A percentile compares a stretch with the other conserved stretches of the same genome.
Evolutionary conservation across 2,113 vertebrate genomes (phyloP).

Genomic region (Shinisaurus crocodilurus): DNA sequence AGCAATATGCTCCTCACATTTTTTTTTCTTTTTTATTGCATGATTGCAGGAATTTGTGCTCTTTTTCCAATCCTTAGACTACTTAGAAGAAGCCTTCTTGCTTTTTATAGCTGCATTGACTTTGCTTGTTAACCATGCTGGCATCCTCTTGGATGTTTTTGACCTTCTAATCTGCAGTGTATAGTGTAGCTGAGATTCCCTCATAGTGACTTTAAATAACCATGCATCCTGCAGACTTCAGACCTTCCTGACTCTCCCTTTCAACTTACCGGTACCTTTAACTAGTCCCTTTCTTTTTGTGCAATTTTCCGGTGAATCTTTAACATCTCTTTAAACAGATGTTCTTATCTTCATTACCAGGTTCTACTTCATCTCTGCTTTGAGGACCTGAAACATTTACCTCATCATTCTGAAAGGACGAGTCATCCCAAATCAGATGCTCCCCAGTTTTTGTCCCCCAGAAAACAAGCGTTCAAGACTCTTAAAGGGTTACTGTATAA

Average conservation of each 20-base stretch:
- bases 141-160: background rate
- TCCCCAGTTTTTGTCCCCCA: background rate
- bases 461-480: background rate
- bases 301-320: background rate
- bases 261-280: background rate
- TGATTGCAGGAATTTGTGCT: background rate
- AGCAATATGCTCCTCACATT: background rate
- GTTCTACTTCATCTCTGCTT: background rate
- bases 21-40: background rate
- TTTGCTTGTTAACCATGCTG: background rate
- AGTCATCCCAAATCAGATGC: background rate
- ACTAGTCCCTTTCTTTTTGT: too few relatives aligned
- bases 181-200: background rate
- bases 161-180: background rate
- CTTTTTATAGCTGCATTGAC: background rate
- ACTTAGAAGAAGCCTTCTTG: background rate
- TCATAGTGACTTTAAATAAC: background rate
- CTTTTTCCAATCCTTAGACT: background rate
- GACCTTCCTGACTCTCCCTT: background rate
- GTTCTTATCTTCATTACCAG: too few relatives aligned
- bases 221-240: background rate
- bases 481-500: background rate
- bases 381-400: background rate
- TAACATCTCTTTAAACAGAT: background rate
- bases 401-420: background rate